These are phyloP conservation scores for Melanerpes formicivorus DNA, from an alignment of 2,113 vertebrate species.

Conservation along the genomic window DNA sequence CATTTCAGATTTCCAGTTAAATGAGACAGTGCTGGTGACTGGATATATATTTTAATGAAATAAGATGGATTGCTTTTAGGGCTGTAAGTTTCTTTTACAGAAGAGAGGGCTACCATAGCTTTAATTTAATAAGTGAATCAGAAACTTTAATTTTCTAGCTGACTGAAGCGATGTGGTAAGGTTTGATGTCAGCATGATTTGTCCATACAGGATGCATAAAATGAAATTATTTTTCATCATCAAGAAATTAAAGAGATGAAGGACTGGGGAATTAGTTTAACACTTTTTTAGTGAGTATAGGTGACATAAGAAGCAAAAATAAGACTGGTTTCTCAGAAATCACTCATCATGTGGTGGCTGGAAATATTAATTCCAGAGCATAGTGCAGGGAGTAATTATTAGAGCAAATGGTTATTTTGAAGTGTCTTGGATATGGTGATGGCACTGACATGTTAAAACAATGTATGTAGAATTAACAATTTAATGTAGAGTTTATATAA, in stretches of 20 bases:
- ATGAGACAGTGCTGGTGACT: conserved; percentile 52
- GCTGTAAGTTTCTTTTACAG: neutral
- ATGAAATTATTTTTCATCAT: conserved; percentile 60
- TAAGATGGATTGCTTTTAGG: conserved; percentile 56
- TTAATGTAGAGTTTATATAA: neutral
- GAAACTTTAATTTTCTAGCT: conserved; percentile 72
- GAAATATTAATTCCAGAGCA: neutral
- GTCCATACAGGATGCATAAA: conserved; percentile 28
- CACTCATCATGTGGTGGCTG: conserved; percentile 6
- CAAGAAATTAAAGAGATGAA: conserved; percentile 43
- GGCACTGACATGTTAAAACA: neutral
- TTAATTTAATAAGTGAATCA: conserved; percentile 63
- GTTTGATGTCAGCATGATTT: conserved; percentile 55
- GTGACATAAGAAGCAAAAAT: conserved; percentile 30
- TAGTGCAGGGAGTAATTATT: neutral
- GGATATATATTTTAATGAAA: conserved; percentile 27
- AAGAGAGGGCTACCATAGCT: conserved; percentile 53
- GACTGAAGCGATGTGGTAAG: conserved; percentile 47
- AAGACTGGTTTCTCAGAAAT: neutral
- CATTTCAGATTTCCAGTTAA: conserved; percentile 58
- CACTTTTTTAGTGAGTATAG: conserved; percentile 2
- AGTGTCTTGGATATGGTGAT: neutral
- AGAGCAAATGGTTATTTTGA: neutral
- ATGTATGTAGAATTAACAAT: neutral
- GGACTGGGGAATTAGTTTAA: conserved; percentile 24